These are phyloP conservation scores for Synanceia verrucosa DNA, from an alignment of 2,797 vertebrate species.

Conservation along the genomic window DNA sequence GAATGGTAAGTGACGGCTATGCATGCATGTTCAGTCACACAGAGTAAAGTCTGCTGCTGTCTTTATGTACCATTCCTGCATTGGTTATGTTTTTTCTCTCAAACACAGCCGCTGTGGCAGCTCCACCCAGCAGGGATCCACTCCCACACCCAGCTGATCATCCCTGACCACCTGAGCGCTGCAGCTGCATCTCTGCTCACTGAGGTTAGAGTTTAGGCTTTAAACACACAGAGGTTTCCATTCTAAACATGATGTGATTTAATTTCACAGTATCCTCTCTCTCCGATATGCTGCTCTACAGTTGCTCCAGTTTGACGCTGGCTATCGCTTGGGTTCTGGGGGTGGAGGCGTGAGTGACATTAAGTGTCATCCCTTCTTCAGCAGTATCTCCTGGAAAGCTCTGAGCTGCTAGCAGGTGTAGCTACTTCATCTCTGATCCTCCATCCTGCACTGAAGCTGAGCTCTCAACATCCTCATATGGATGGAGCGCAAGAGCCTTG, in stretches of 20 bases:
- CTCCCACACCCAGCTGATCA: slow-evolving; percentile 90
- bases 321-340: slow-evolving; percentile 89
- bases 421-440: background rate
- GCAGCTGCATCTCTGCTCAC: slow-evolving; percentile 90
- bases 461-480: slow-evolving; percentile 1
- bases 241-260: background rate
- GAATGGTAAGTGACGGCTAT: slow-evolving; percentile 84
- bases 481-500: slow-evolving; percentile 11
- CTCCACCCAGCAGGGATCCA: slow-evolving; percentile 93
- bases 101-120: slow-evolving; percentile 93
- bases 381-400: slow-evolving; percentile 87
- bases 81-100: no score
- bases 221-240: background rate
- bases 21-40: background rate
- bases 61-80: background rate
- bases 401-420: slow-evolving; percentile 74
- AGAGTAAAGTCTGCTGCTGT: background rate
- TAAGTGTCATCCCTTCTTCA: slow-evolving; percentile 96
- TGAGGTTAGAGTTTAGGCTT: slow-evolving; percentile 82
- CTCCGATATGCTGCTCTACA: slow-evolving; percentile 61
- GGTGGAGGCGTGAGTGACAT: slow-evolving; percentile 89
- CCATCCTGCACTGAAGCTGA: background rate
- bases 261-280: background rate
- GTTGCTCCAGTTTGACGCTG: slow-evolving; percentile 92
- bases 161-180: slow-evolving; percentile 90